Evolutionary conservation across 2,797 vertebrate genomes (phyloP), one percentile per base, ranked within the genome.

Genomic region (Anas capensis): DNA sequence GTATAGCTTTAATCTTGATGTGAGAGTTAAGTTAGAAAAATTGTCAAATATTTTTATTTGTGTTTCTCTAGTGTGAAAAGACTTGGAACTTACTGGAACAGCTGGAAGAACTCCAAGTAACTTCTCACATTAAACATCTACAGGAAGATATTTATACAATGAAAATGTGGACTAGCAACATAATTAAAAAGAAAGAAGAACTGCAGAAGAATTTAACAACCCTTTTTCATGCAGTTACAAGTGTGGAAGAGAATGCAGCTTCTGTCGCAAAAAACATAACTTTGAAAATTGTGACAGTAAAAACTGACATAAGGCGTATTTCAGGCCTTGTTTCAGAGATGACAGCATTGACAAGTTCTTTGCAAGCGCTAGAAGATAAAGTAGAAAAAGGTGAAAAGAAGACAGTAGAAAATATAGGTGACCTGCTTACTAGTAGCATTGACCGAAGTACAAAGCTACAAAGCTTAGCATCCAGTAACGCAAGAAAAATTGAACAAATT

Each of bases 301-400:
- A 98, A 96, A 99, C 99, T 9, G 99, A 99, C 14, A 93, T 99
- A 82, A 98, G 99, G 68, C 98, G 99, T 20, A 98, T 99, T 98
- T 99, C 98, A 11, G 99, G 99, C 44, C 97, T 99, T 49, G 97
- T 97, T 86, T 98, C 98, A 0, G 99, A 99, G 91, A 96, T 98
- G 75, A 96, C 97, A 51, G 95, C 97, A 6, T 94, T 99, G 93
- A 97, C 98, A 82, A 94, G 97, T 18, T 98, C 98, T 82, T 95
- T 98, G 26, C 95, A 93, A 61, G 96, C 97, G n/a, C 97, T 99
- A 62, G 98, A 99, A 96, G 97, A 98, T 49, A 98, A 98, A 96
- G 92, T 98, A 51, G 58, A 96, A 40, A 98, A 97, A 94, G 97
- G 97, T 36, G 99, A 99, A 96, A 98, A 93, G 85, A 93, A 10